Base-by-base conservation (phyloP, 2,888 invertebrate genomes). In the Philonicus albiceps region DNA sequence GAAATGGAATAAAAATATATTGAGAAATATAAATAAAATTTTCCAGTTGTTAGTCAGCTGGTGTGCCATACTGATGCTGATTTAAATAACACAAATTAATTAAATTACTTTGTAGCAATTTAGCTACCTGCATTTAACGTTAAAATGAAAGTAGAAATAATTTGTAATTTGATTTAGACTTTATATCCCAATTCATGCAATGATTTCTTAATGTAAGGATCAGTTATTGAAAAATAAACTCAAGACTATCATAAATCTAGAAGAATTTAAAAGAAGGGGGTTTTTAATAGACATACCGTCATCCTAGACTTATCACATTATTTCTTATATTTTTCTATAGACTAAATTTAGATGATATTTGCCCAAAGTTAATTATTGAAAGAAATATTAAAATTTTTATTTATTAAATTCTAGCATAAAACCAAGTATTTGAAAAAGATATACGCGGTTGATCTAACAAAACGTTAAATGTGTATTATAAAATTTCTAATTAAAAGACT, bases 51-150 rank as follows among this genome's bases (percentile, higher is more conserved):
- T 85, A 86, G 87, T 87, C 86, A 75, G 80, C 86, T 87, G 86
- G 86, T 88, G 88, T 88, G 88, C 88, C 88, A 88, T 88, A 88
- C 88, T 88, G 88, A 85, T 86, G 86, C 86, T 86, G 81, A 76
- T 85, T 86, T 78, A 85, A n/a, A 78, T 37, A 84, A 43, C 27
- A 80, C 40, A 64, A 87, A 13, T 86, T 85, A 81, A 74, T 83
- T 75, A 31, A 75, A 31, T 37, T 30, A 87, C n/a, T 83, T 64
- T 72, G 11, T 37, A 22, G 31, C 37, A 55, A 55, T 55, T 53
- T 53, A 64, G 74, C 72, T 78, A 34, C 30, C 19, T 34, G 55
- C 43, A 55, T 37, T 86, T 73, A 31, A 49, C 49, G 43, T 49
- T 49, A n/a, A 40, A 16, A n/a, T 49, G n/a, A 49, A 49, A n/a